Conservation (phyloP, 92 coral and sea anemone genomes). For the Chrysogorgia sp. region DNA sequence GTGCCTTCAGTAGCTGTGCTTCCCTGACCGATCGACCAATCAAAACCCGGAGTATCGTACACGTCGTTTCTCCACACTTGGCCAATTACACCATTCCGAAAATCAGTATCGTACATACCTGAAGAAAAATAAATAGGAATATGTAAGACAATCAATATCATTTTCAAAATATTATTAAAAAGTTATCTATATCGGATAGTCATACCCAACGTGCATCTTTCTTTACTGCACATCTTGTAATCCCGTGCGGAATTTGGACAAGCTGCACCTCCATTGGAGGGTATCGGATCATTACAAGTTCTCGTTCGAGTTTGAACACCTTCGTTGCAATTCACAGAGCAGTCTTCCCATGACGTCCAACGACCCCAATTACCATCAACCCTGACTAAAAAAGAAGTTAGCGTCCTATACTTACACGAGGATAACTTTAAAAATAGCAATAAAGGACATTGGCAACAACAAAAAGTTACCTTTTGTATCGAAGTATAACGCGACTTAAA, state of each 20-base stretch:
- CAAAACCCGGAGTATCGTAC: constrained; percentile 48
- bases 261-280: background rate
- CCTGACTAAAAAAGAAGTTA: background rate
- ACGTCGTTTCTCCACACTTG: constrained; percentile 64
- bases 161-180: background rate
- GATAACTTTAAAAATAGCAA: too few relatives aligned
- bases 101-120: constrained; percentile 77
- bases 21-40: constrained; percentile 60
- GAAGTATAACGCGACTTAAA: too few relatives aligned
- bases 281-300: constrained; percentile 12
- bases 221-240: background rate
- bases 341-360: constrained; percentile 3
- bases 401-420: too few relatives aligned
- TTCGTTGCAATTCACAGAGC: constrained; percentile 17
- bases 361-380: constrained; percentile 34
- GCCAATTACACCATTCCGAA: constrained; percentile 72
- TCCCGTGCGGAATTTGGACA: background rate
- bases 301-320: constrained; percentile 7
- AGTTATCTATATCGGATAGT: too few relatives aligned
- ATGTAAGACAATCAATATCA: background rate
- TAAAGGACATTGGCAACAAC: background rate
- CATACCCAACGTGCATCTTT: constrained; percentile 32
- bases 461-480: too few relatives aligned
- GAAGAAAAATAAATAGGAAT: constrained; percentile 2
- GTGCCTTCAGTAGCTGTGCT: constrained; percentile 69